Base-by-base conservation (phyloP, 2,113 vertebrate genomes). In the Albula goreensis region DNA sequence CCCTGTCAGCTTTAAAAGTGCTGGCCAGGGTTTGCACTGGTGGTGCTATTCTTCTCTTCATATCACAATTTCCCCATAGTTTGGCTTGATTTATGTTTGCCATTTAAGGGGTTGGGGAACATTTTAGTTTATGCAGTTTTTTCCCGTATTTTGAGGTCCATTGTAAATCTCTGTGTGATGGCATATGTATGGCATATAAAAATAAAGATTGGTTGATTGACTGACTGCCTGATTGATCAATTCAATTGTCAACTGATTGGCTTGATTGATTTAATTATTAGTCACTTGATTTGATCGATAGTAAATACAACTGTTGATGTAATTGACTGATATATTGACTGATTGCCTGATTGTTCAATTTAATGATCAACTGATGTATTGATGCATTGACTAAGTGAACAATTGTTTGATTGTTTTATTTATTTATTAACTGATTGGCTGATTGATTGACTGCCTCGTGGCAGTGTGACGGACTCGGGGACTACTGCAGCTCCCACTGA, bases 401-500 rank as follows among this genome's bases (percentile, higher is more conserved):
- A 41, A 41, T 41, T 41, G 31, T 41, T 41, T 41, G 31, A 41
- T 66, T 66, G 56, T 15, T 11, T 60, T 3, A 11, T 60, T 60
- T 3, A 60, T 11, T 60, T 11, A 60, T 22, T 22, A 19, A 60
- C 15, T 66, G 60, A 66, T 22, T 5, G 60, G 22, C 5, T 60
- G 12, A 49, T 50, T 63, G 51, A 13, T 78, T 19, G 4, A 25
- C 80, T 83, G 50, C 11, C 89, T 80, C 4, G 80, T n/a, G 50
- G 15, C 87, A 99, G 97, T 31, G 93, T 96, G 89, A 87, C 90
- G 17, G 95, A 96, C 77, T 93, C 95, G 57, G 95, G 95, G 2
- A 95, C 95, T 83, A 85, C 83, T 22, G 92, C 88, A 70, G 74
- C 56, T 56, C 91, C 90, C 85, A 90, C 84, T 2, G 97, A 97